phyloP scores from a whole-genome alignment of 2,888 invertebrate species.

The Drosophila phalerata region DNA sequence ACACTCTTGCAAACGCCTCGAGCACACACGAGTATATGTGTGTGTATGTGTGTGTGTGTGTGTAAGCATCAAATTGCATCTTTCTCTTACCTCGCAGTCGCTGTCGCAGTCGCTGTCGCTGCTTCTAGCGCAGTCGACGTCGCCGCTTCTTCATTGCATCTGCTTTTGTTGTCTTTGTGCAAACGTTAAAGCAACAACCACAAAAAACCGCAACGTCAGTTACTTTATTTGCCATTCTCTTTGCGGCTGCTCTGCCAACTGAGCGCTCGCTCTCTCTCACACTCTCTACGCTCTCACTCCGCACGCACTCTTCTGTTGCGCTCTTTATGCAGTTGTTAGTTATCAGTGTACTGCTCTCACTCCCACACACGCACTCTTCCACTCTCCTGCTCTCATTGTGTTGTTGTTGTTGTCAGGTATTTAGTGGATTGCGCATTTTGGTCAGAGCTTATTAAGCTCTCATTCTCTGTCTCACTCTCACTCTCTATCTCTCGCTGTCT shows the following conservation, averaged over 20 bases:
- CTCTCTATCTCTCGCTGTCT: background rate
- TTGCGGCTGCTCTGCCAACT: constrained; percentile 39
- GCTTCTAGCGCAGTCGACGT: constrained; percentile 8
- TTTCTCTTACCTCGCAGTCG: background rate
- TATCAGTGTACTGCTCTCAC: constrained; percentile 16
- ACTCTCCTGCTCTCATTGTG: background rate
- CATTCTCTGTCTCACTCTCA: background rate
- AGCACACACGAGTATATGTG: constrained; percentile 67
- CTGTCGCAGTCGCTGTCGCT: background rate
- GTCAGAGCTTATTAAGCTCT: constrained; percentile 53
- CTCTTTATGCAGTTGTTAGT: background rate
- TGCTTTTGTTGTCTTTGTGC: constrained; percentile 63
- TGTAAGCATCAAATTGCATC: constrained; percentile 51
- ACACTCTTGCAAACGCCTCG: constrained; percentile 30
- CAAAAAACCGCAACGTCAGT: constrained; percentile 47
- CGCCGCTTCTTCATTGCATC: constrained; percentile 54
- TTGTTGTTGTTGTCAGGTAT: constrained; percentile 33
- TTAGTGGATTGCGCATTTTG: constrained; percentile 36
- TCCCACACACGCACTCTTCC: background rate
- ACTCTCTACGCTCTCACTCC: background rate
- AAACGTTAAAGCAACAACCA: constrained; percentile 52
- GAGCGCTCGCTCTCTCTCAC: constrained; percentile 1
- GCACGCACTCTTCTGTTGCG: background rate
- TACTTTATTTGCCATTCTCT: constrained; percentile 60
- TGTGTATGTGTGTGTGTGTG: constrained; percentile 44